Percentiles rank a stretch among this genome's conserved stretches.
These are phyloP conservation scores for Gibbula magus DNA, from an alignment of 2,888 invertebrate genomes.

Conservation along the genomic window DNA sequence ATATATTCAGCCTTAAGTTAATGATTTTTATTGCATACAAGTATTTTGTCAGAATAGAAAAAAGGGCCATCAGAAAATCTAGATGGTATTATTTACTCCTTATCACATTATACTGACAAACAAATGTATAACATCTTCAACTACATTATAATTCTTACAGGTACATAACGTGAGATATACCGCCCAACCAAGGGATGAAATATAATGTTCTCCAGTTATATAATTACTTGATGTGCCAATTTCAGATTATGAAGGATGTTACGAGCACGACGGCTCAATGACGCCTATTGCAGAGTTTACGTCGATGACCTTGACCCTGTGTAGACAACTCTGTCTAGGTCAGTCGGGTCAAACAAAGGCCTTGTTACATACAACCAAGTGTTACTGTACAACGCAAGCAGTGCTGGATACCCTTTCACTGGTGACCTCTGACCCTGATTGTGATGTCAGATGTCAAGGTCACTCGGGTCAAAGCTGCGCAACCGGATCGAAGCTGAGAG, in stretches of 20 bases:
- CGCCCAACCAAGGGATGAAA: no score
- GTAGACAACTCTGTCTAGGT: conserved; percentile 11
- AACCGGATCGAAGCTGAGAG: background rate
- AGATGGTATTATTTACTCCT: no score
- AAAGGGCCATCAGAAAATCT: no score
- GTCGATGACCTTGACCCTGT: conserved; percentile 7
- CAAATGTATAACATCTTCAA: no score
- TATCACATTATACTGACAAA: no score
- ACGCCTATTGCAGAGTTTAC: background rate
- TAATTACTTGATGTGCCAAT: background rate
- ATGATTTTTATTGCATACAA: no score
- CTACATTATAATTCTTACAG: no score
- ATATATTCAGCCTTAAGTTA: no score
- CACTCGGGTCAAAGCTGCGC: background rate
- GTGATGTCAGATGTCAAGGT: background rate
- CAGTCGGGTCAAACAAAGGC: background rate
- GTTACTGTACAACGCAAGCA: background rate
- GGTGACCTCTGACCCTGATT: background rate
- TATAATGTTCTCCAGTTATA: no score
- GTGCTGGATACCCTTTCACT: background rate
- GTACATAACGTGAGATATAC: no score
- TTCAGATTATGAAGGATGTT: conserved; percentile 7
- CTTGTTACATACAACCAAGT: background rate
- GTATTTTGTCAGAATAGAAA: no score
- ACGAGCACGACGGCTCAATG: background rate